Evolutionary conservation across 2,113 vertebrate species (phyloP), one percentile per base, ranked within the genome.

Genomic region (Condylura cristata): DNA sequence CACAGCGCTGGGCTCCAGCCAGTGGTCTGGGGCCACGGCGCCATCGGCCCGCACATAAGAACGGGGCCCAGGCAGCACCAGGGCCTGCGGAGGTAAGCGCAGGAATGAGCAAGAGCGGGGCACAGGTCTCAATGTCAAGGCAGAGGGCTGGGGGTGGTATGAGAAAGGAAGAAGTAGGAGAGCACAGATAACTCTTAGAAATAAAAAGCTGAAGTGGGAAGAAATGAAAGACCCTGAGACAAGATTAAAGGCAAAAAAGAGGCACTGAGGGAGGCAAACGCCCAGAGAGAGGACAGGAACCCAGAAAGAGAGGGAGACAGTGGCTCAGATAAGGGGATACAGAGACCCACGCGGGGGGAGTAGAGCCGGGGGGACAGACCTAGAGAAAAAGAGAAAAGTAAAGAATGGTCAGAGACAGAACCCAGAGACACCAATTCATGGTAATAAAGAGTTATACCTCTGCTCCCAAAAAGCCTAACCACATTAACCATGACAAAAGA

Each of bases 1-100:
- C 7, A 99, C 99, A 37, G 99, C 98, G 2, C 98, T 97, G 1
- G 99, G 98, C 8, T 99, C 99, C 84, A 99, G 97, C 99, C 99
- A 99, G 86, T 99, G 98, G 85, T 99, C 99, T 0, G 99, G 99
- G 94, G 99, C 98, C 8, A 98, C 97, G 0, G 98, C 98, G 3
- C 98, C 98, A 28, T 99, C 99, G 3, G 98, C 96, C 16, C 98
- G 98, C 96, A 99, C 99, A 17, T 99, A 99, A 28, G 98, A 96
- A 0, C 99, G 98, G 0, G 99, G 98, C 16, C 97, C 97, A 2
- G 98, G 96, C 83, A 99, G 95, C 17, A 99, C 98, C 75, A 98
- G 98, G 58, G 99, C 98, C 99, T 99, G 58, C 0, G 58, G 70
- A 70, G 5, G 6, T 37, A 1, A 22, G 22, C 5, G 2, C 28